Conservation (phyloP, 1,140 invertebrate genomes). For the Whitmania pigra region DNA sequence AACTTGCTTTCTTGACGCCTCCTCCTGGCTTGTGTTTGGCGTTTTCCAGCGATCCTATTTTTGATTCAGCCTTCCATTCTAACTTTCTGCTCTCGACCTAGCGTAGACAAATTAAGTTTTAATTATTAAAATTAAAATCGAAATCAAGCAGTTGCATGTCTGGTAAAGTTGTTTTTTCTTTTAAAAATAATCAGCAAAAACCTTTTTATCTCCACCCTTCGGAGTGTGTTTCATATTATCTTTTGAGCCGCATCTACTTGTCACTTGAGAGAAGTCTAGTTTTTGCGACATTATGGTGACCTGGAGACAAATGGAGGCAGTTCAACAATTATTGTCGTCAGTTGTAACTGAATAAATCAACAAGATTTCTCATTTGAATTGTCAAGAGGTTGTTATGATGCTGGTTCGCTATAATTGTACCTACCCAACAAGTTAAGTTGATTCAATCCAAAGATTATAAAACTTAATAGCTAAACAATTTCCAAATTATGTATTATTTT, state of each 20-base stretch:
- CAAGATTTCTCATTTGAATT: no score
- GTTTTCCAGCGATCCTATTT: conserved; percentile 76
- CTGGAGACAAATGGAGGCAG: not conserved
- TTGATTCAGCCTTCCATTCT: conserved; percentile 28
- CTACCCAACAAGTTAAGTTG: no score
- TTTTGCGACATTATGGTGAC: conserved; percentile 19
- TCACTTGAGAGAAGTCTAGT: conserved; percentile 20
- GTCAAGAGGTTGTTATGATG: no score
- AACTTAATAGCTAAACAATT: no score
- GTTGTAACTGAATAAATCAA: no score
- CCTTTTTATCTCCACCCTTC: conserved; percentile 54
- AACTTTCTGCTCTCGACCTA: conserved; percentile 27
- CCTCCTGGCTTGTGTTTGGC: conserved; percentile 72
- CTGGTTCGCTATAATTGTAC: no score
- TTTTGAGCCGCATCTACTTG: conserved; percentile 56
- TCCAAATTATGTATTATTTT: no score
- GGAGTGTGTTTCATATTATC: conserved; percentile 79
- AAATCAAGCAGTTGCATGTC: not conserved
- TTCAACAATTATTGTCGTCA: no score
- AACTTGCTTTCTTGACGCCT: conserved; percentile 70
- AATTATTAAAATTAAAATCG: conserved; percentile 3
- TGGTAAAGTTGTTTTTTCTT: not conserved
- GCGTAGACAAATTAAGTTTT: not conserved
- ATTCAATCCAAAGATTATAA: no score
- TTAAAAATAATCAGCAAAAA: conserved; percentile 31